Evolutionary conservation across 2,888 invertebrate genomes (phyloP).

Genomic region (Calameuta filiformis): DNA sequence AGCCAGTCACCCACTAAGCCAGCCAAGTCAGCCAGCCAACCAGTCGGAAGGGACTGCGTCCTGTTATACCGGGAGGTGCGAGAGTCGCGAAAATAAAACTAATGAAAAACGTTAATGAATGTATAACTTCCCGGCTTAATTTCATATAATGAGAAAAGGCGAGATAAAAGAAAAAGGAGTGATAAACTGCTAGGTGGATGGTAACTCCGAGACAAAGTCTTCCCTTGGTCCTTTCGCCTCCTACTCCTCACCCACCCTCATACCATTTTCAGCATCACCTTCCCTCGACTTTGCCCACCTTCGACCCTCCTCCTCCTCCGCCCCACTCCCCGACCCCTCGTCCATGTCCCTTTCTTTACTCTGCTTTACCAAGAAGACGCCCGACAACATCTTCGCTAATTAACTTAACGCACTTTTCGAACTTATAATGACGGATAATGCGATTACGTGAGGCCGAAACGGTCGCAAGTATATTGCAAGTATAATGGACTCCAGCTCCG

Average conservation of each 20-base stretch:
- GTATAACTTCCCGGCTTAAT: conserved; percentile 37
- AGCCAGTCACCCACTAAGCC: not conserved
- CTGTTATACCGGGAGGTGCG: conserved; percentile 10
- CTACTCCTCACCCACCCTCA: not conserved
- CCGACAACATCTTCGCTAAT: conserved; percentile 34
- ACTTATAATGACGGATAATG: conserved; percentile 29
- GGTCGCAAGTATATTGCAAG: conserved; percentile 10
- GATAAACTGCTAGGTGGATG: conserved; percentile 17
- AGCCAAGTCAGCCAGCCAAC: not conserved
- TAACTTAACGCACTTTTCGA: conserved; percentile 36
- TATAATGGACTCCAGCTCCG: conserved; percentile 12
- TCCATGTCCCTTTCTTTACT: not conserved
- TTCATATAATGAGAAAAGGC: conserved; percentile 33
- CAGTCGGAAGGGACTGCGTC: not conserved
- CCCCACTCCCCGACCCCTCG: not conserved
- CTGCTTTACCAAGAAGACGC: not conserved
- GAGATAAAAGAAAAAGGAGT: not conserved
- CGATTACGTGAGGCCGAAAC: conserved; percentile 1
- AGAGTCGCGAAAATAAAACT: conserved; percentile 29
- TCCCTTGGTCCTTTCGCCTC: not conserved
- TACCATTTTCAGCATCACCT: not conserved
- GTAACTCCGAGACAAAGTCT: conserved; percentile 28
- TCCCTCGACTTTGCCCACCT: not conserved
- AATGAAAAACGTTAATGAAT: conserved; percentile 37
- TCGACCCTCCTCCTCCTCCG: not conserved